A percentile compares a stretch with the other conserved stretches of the same genome.
Evolutionary conservation across 2,888 invertebrate species (phyloP).

Genomic region (Acanthosepion pharaonis): DNA sequence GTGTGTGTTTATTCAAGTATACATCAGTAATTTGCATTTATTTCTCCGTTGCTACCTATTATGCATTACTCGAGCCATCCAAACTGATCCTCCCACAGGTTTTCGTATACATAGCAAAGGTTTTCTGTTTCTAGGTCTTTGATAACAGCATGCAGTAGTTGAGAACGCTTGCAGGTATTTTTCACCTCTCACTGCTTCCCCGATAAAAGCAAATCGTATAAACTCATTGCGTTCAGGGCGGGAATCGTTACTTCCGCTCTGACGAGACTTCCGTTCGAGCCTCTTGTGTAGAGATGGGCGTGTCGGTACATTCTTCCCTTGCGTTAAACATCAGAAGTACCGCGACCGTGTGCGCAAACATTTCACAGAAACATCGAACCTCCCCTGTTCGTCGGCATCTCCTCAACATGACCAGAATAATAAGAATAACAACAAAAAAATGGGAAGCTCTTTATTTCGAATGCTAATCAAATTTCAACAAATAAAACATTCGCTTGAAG

Average conservation of each 20-base stretch:
- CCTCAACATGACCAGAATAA: no score
- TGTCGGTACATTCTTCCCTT: not conserved
- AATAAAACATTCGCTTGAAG: no score
- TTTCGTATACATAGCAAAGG: not conserved
- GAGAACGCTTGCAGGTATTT: not conserved
- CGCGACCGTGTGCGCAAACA: not conserved
- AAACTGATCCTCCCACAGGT: not conserved
- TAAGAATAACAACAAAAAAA: no score
- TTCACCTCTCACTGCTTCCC: not conserved
- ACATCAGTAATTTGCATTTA: not conserved
- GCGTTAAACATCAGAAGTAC: not conserved
- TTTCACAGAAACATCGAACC: not conserved
- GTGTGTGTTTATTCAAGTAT: not conserved
- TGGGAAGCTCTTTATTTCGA: no score
- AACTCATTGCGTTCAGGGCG: not conserved
- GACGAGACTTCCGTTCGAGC: not conserved
- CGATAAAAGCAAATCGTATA: not conserved
- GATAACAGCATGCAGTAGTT: not conserved
- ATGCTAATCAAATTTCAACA: no score
- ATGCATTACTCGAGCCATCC: not conserved
- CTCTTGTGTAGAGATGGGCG: not conserved
- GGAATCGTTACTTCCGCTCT: constrained; percentile 12
- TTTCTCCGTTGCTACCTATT: not conserved
- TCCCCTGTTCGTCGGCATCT: no score
- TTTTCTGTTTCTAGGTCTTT: not conserved